Evolutionary conservation across 1,140 invertebrate genomes (phyloP), one percentile per base, ranked within the genome.

Genomic region (Drosophila jambulina): DNA sequence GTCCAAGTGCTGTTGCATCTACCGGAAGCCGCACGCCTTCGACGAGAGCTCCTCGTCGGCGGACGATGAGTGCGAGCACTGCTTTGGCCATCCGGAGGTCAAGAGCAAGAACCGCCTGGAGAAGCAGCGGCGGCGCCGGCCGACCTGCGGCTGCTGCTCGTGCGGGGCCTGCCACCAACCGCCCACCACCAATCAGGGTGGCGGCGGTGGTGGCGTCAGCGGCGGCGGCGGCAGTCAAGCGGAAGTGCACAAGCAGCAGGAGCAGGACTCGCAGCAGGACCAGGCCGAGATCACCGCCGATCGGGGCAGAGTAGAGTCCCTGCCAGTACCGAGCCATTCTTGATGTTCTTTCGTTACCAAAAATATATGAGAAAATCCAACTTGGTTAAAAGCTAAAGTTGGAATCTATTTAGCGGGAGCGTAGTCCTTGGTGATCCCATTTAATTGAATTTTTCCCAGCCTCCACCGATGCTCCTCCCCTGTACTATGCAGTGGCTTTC

Each of bases 1-100:
- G 93, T 98, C 97, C 57, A 99, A 98, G 95, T 98, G 98, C 94
- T 98, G 97, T 92, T 98, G 97, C 92, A 97, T 98, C 90, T 98
- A 97, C 92, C 95, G 96, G 80, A 98, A 97, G 92, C 96, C 96
- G 38, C 94, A 94, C 79, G 93, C 93, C 54, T 98, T 98, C 93
- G 97, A 95, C 54, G 97, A 97, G 92, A 97, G 96, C 57, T 97
- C 96, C 75, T 96, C 96, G 0, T 96, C 96, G 29, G 95, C 95
- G 49, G 95, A 95, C 62, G 96, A 96, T 23, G 97, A 98, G 91
- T 97, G 97, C 93, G 97, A 97, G 82, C 95, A 97, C 86, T 97
- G 97, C 93, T 95, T 95, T 91, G 97, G 97, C 0, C 96, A 97
- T 92, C 96, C 96, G 10, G 96, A 97, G 88, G 93, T 93, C 48